These are phyloP conservation scores for Campylomormyrus tamandua DNA, from an alignment of 2,113 vertebrate genomes.

Conservation along the genomic window DNA sequence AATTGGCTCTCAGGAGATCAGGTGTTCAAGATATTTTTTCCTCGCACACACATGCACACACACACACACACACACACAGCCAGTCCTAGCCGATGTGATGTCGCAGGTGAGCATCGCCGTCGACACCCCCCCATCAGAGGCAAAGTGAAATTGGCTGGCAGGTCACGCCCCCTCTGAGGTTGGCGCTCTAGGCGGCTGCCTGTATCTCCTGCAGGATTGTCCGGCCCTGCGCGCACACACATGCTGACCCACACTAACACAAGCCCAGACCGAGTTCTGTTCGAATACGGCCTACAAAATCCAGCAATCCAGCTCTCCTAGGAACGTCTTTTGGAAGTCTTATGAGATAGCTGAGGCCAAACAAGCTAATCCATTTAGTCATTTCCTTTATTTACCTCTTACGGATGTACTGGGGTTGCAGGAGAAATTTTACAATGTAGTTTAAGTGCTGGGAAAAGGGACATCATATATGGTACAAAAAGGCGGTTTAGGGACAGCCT, in stretches of 20 bases:
- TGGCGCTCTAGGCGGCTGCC: not conserved
- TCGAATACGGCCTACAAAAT: not conserved
- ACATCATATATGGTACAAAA: not conserved
- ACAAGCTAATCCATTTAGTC: too few relatives aligned
- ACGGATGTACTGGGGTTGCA: not conserved
- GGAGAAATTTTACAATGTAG: not conserved
- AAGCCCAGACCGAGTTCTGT: not conserved
- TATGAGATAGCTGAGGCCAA: not conserved
- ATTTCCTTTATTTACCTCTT: not conserved
- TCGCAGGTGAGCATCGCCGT: not conserved
- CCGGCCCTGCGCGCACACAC: not conserved
- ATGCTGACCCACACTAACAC: not conserved
- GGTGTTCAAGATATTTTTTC: not conserved
- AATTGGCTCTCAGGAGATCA: conserved; percentile 6
- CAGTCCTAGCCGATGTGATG: not conserved
- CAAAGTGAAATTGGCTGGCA: not conserved
- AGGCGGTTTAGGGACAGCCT: not conserved
- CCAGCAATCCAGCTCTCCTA: conserved; percentile 8
- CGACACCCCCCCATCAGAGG: not conserved
- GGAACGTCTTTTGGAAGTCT: not conserved
- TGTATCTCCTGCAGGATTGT: not conserved
- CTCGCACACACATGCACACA: not conserved
- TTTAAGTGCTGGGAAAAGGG: not conserved
- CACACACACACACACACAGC: not conserved
- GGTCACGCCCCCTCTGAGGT: not conserved